These are phyloP conservation scores for Myzus persicae DNA, from an alignment of 1,140 invertebrate species.

Conservation along the genomic window DNA sequence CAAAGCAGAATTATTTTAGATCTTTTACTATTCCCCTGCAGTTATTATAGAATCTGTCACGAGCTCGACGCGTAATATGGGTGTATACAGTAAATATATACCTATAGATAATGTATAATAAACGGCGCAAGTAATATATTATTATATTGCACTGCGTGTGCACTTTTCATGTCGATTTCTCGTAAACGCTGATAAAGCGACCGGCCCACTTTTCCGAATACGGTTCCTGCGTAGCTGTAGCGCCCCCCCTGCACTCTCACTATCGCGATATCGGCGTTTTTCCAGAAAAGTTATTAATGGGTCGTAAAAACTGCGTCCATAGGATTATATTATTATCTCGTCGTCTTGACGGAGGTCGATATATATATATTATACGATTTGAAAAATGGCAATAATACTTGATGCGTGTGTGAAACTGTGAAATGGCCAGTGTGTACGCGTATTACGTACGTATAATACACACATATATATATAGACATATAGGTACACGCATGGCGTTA, in stretches of 20 bases:
- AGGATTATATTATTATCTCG: neutral
- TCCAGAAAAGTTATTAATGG: constrained; percentile 47
- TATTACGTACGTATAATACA: neutral
- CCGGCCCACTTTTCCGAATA: neutral
- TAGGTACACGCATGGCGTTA: neutral
- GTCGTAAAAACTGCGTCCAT: constrained; percentile 1
- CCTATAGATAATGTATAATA: neutral
- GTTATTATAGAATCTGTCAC: neutral
- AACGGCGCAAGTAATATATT: neutral
- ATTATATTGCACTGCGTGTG: neutral
- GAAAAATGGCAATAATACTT: constrained; percentile 17
- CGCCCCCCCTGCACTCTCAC: neutral
- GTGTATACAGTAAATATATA: neutral
- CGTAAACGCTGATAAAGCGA: constrained; percentile 41
- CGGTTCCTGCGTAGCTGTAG: neutral
- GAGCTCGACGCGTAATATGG: neutral
- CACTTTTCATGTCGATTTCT: constrained; percentile 34
- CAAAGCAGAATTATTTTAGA: neutral
- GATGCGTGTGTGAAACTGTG: neutral
- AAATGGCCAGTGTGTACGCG: neutral
- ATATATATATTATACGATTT: neutral
- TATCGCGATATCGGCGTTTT: constrained; percentile 34
- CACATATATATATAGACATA: neutral
- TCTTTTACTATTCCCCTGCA: neutral
- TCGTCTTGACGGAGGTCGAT: neutral